Percentiles rank a stretch among this genome's conserved stretches.
phyloP scores from a whole-genome alignment of 2,113 vertebrate species.

The Cephalopholis sonnerati region DNA sequence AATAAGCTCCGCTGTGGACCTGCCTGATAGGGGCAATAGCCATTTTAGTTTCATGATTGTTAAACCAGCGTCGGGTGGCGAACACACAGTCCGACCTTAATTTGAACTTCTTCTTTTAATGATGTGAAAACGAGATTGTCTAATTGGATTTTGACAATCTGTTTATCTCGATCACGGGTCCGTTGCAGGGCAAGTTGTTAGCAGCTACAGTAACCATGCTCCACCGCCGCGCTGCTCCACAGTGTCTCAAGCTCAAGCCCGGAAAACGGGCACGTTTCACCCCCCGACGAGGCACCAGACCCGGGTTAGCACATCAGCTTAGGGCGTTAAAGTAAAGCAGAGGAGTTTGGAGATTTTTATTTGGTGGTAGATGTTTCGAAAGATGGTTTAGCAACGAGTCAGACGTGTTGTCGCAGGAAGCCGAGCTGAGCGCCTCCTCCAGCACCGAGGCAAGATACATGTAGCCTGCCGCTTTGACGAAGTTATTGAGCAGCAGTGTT shows the following conservation, averaged over 20 bases:
- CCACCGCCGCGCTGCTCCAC: slow-evolving; percentile 39
- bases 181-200: slow-evolving; percentile 58
- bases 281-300: not conserved
- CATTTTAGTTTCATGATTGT: slow-evolving; percentile 41
- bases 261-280: not conserved
- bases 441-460: slow-evolving; percentile 26
- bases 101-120: slow-evolving; percentile 63
- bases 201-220: slow-evolving; percentile 48
- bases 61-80: not conserved
- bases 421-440: slow-evolving; percentile 50
- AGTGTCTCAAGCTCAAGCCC: slow-evolving; percentile 11
- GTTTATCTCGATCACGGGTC: slow-evolving; percentile 75
- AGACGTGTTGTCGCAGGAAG: slow-evolving; percentile 62
- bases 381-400: slow-evolving; percentile 26
- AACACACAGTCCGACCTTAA: slow-evolving; percentile 24
- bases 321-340: not conserved
- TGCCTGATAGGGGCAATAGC: slow-evolving; percentile 30
- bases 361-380: slow-evolving; percentile 10
- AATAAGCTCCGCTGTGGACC: slow-evolving; percentile 18
- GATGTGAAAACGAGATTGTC: slow-evolving; percentile 47
- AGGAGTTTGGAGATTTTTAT: not conserved
- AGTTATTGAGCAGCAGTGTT: slow-evolving; percentile 19
- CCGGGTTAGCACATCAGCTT: rapidly evolving
- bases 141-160: slow-evolving; percentile 82
- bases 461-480: slow-evolving; percentile 16